Evolutionary conservation across 2,113 vertebrate genomes (phyloP), one percentile per base, ranked within the genome.

Genomic region (Crotophaga sulcirostris): DNA sequence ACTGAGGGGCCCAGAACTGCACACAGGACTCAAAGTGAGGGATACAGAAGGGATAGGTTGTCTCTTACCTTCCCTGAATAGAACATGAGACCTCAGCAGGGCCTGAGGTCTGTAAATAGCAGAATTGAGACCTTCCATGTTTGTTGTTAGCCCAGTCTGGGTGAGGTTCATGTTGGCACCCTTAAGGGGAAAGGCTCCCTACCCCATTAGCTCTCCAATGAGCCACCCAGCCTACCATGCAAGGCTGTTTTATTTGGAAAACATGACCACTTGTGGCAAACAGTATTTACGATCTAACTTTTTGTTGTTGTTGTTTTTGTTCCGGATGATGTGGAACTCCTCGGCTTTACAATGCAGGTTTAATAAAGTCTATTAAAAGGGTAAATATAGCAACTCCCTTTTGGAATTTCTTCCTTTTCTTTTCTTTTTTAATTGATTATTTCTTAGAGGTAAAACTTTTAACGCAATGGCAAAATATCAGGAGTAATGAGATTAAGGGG

Each of bases 231-330:
- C n/a, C 47, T 62, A 18, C 83, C 91, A 42, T 11, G 56, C 25
- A 29, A 85, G 21, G 68, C 64, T 7, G 4, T 91, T 97, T 97
- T 80, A 78, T 96, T 68, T 93, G 95, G 96, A 94, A 96, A 97
- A 93, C n/a, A 2, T 54, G 77, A 89, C 23, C 16, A 5, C 70
- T 78, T 51, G 81, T 38, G 90, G 88, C 76, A 69, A 84, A 11
- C 54, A 4, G 15, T 16, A 23, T 52, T 72, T 49, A 40, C 10
- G 1, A 38, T 23, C 63, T 13, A 14, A 31, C 38, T 45, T 70
- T 54, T 51, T 62, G 47, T 18, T n/a, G n/a, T 42, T 49, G 66
- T 33, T 19, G 52, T 36, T 33, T 38, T 54, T 69, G 26, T n/a
- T 82, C 86, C 13, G 4, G 62, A 62, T 36, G n/a, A 45, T 5